Conservation (phyloP, 2,888 invertebrate species). For the Ypsolopha scabrella region DNA sequence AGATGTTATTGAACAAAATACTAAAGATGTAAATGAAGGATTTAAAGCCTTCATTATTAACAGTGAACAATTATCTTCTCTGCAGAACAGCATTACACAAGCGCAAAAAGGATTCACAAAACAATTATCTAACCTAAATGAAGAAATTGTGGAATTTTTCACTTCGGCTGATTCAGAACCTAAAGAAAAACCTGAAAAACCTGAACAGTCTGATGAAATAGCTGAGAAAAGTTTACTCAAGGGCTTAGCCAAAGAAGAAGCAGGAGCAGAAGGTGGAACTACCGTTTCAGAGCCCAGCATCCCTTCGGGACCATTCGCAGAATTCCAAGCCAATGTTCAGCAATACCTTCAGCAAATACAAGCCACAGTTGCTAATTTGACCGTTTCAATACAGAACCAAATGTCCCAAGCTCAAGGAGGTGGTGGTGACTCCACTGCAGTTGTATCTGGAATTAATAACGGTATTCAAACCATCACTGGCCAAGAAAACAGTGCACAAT, state of each 20-base stretch:
- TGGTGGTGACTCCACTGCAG: too few species aligned
- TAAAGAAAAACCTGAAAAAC: not conserved
- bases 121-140: conserved; percentile 39
- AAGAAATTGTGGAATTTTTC: conserved; percentile 28
- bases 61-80: conserved; percentile 28
- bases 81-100: conserved; percentile 34
- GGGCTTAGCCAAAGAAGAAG: conserved; percentile 25
- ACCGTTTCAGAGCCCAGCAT: not conserved
- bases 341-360: conserved; percentile 17
- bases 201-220: not conserved
- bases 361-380: conserved; percentile 11
- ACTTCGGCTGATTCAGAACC: not conserved
- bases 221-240: conserved; percentile 10
- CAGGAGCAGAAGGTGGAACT: conserved; percentile 33
- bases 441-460: conserved; percentile 11
- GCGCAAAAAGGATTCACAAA: conserved; percentile 31
- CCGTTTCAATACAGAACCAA: too few species aligned
- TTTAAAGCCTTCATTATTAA: conserved; percentile 31
- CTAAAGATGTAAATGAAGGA: conserved; percentile 32
- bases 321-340: conserved; percentile 11
- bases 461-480: conserved; percentile 9
- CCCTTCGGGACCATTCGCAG: conserved; percentile 4
- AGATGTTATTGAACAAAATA: conserved; percentile 21
- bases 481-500: conserved; percentile 14
- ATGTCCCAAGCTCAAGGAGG: too few species aligned